phyloP scores from a whole-genome alignment of 2,888 invertebrate genomes.

The Incurvaria masculella region DNA sequence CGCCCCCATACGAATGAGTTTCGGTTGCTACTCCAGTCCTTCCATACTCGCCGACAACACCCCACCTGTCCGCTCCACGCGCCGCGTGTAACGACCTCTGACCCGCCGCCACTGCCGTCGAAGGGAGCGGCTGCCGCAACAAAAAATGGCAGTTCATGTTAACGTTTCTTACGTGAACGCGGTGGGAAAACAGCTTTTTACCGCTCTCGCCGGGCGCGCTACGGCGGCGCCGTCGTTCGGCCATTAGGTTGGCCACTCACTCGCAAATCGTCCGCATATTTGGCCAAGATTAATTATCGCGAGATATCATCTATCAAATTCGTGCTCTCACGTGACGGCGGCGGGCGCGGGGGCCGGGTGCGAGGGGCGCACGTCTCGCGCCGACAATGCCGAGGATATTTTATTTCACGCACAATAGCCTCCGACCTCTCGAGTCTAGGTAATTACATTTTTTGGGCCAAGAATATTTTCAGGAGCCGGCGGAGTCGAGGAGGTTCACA shows the following conservation, averaged over 20 bases:
- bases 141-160: neutral
- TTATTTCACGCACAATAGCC: neutral
- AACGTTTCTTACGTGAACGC: neutral
- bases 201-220: constrained; percentile 19
- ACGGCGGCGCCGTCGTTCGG: constrained; percentile 38
- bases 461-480: neutral
- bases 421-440: neutral
- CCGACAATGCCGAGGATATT: neutral
- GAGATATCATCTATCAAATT: constrained; percentile 46
- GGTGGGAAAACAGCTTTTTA: neutral
- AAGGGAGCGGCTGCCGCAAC: neutral
- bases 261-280: constrained; percentile 46
- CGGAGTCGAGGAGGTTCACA: no score
- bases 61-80: neutral
- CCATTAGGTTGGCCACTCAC: constrained; percentile 53
- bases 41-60: neutral
- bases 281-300: constrained; percentile 51
- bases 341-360: no score
- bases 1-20: no score
- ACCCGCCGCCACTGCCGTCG: neutral
- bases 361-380: no score
- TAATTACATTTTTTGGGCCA: neutral
- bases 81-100: neutral
- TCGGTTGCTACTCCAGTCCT: no score
- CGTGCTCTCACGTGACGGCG: neutral